Percentiles rank a stretch among this genome's conserved stretches.
phyloP scores from a whole-genome alignment of 2,113 vertebrate species.

The Pseudopipra pipra region DNA sequence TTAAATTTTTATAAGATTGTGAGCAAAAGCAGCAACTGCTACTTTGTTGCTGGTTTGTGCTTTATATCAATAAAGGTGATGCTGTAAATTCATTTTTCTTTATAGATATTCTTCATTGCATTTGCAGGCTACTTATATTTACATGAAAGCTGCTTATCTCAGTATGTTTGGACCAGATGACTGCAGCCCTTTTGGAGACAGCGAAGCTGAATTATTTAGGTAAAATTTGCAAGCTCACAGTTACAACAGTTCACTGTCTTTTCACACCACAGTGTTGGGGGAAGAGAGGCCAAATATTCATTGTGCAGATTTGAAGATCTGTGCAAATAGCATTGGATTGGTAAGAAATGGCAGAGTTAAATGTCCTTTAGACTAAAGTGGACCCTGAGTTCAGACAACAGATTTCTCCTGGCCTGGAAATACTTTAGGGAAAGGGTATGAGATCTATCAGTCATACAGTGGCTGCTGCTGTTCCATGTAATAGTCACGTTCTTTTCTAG shows the following conservation, averaged over 20 bases:
- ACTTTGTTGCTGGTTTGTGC: neutral
- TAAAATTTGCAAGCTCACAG: slow-evolving; percentile 51
- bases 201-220: slow-evolving; percentile 88
- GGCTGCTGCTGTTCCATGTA: neutral
- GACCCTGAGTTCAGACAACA: neutral
- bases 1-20: neutral
- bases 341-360: neutral
- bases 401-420: neutral
- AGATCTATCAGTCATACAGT: neutral
- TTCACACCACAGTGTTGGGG: neutral
- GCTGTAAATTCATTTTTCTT: neutral
- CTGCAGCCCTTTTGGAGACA: slow-evolving; percentile 89
- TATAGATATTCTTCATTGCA: slow-evolving; percentile 5
- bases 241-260: neutral
- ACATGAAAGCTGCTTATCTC: slow-evolving; percentile 98
- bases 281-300: neutral
- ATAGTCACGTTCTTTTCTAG: neutral
- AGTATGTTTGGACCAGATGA: slow-evolving; percentile 92
- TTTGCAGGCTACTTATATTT: slow-evolving; percentile 90
- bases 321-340: neutral
- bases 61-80: neutral
- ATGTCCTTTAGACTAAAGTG: neutral
- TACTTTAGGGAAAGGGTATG: neutral
- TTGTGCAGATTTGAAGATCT: neutral
- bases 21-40: neutral